phyloP scores from a whole-genome alignment of 2,888 invertebrate species.

The Xylophagus ater region DNA sequence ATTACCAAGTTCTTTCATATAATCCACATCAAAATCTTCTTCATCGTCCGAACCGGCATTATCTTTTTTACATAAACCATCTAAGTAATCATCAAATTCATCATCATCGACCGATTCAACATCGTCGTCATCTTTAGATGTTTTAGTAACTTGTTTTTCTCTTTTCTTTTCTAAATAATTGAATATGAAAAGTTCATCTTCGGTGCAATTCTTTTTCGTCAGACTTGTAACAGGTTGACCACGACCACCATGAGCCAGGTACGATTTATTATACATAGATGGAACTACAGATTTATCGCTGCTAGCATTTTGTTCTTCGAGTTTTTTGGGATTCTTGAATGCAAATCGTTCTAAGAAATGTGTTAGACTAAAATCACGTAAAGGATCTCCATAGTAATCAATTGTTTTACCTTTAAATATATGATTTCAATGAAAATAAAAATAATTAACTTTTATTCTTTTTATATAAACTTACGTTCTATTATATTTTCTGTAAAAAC shows the following conservation, averaged over 20 bases:
- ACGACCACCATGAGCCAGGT: slow-evolving; percentile 57
- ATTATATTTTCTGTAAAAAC: slow-evolving; percentile 75
- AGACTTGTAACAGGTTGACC: slow-evolving; percentile 62
- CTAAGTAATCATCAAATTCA: slow-evolving; percentile 43
- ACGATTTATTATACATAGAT: slow-evolving; percentile 41
- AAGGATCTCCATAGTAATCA: slow-evolving; percentile 82
- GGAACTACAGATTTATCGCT: slow-evolving; percentile 31
- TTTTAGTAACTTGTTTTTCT: slow-evolving; percentile 35
- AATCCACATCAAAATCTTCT: slow-evolving; percentile 52
- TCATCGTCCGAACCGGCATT: slow-evolving; percentile 51
- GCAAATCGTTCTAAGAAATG: slow-evolving; percentile 91
- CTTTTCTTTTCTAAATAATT: slow-evolving; percentile 50
- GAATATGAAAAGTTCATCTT: slow-evolving; percentile 59
- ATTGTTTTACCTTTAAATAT: slow-evolving; percentile 51
- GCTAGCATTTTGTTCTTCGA: slow-evolving; percentile 35
- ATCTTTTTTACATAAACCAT: slow-evolving; percentile 39
- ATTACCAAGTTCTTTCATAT: slow-evolving; percentile 51
- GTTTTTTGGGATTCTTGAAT: slow-evolving; percentile 81
- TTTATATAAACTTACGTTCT: slow-evolving; percentile 42
- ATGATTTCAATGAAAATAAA: slow-evolving; percentile 9
- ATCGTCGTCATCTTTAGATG: slow-evolving; percentile 41
- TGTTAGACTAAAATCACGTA: slow-evolving; percentile 83
- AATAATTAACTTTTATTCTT: background rate
- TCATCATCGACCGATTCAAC: slow-evolving; percentile 57
- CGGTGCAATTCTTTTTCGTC: slow-evolving; percentile 64